phyloP scores from a whole-genome alignment of 2,113 vertebrate genomes.

The Chloropsis hardwickii region DNA sequence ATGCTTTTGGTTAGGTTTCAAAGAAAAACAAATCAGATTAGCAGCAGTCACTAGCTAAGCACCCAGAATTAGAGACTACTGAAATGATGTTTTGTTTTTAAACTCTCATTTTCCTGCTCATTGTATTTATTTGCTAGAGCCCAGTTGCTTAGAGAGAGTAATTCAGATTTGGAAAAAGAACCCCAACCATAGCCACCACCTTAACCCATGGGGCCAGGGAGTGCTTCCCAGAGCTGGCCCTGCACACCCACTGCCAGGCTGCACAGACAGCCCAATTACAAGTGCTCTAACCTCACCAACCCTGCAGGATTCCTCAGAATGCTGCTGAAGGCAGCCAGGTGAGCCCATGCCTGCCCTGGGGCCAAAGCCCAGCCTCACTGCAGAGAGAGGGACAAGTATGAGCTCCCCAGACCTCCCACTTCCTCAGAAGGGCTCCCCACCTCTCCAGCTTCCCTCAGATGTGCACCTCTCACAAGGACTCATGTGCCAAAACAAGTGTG shows the following conservation, averaged over 20 bases:
- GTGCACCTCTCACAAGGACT: not conserved
- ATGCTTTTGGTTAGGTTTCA: not conserved
- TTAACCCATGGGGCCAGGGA: not conserved
- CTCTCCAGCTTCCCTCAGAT: not conserved
- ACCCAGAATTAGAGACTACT: not conserved
- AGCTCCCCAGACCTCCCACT: not conserved
- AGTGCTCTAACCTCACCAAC: not conserved
- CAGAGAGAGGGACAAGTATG: no score
- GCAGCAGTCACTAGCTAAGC: not conserved
- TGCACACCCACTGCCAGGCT: not conserved
- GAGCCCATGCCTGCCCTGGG: not conserved
- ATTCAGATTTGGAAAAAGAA: not conserved
- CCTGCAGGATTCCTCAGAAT: not conserved
- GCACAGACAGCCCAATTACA: not conserved
- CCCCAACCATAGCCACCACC: accelerated
- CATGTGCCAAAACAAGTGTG: not conserved
- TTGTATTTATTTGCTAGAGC: not conserved
- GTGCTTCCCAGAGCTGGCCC: not conserved
- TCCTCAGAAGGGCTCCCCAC: not conserved
- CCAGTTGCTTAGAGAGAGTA: not conserved
- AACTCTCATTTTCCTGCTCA: not conserved
- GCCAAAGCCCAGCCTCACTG: not conserved
- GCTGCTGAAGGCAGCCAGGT: not conserved
- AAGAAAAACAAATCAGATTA: constrained; percentile 16
- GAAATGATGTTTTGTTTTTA: not conserved